Evolutionary conservation across 2,113 vertebrate species (phyloP), one percentile per base, ranked within the genome.

Genomic region (Cephalopterus ornatus): DNA sequence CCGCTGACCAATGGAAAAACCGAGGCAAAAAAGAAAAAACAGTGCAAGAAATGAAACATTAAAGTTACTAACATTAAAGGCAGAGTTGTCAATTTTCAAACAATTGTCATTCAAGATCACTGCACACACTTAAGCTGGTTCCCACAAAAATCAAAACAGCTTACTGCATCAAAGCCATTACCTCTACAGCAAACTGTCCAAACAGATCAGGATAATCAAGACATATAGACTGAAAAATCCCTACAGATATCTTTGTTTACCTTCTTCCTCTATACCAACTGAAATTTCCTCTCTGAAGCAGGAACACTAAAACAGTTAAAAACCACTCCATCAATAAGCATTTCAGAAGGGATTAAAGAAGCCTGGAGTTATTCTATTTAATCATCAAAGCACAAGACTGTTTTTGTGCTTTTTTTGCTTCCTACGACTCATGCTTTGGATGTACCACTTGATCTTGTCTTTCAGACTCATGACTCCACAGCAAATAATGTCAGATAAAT

Each of bases 331-430:
- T 53, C 89, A 94, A 42, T 12, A 63, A 50, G 37, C 58, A 81
- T 89, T 96, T 94, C 44, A 68, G 84, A 86, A 14, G 39, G 62
- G 49, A 84, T 71, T 94, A 85, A 92, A 91, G 80, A 74, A 92
- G 87, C 70, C 66, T 62, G 68, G 79, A 95, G 77, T 73, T 82
- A 78, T 82, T 75, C 4, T 2, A 70, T 5, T 75, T 58, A 78
- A 87, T 79, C 91, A 92, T 76, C 93, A 96, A 95, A 95, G 87
- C 83, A 92, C 56, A 95, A 55, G 27, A 78, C 8, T 39, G 53
- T 13, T 82, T 72, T 66, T 44, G 37, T 58, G 52, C 6, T 53
- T 37, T 63, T 89, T 79, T 66, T 50, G 21, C 58, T 88, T 94
- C 67, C 71, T 87, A 13, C 66, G 58, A 66, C 71, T 62, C 78